phyloP scores from a whole-genome alignment of 2,113 vertebrate genomes.

The Pan troglodytes region DNA sequence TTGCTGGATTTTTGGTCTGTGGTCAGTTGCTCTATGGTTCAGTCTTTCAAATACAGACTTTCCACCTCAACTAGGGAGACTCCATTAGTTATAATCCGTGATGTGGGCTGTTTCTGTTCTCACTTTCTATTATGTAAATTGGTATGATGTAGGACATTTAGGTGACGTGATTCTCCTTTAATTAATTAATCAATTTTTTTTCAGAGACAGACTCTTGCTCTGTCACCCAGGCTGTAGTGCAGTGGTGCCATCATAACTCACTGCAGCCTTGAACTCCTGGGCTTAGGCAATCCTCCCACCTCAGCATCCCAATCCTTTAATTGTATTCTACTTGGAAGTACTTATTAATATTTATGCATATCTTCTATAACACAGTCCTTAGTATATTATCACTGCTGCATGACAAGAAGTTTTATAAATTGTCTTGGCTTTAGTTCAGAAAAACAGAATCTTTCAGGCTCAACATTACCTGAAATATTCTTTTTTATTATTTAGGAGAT shows the following conservation, averaged over 20 bases:
- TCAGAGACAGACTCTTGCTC: background rate
- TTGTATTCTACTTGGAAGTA: background rate
- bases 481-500: background rate
- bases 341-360: background rate
- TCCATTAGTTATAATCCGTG: background rate
- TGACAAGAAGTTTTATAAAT: slow-evolving; percentile 3
- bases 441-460: background rate
- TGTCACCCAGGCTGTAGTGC: background rate
- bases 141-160: background rate
- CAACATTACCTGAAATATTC: background rate
- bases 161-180: background rate
- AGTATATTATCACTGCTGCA: background rate
- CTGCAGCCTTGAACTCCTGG: background rate
- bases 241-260: background rate
- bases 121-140: background rate
- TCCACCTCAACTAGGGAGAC: background rate
- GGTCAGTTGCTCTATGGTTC: background rate
- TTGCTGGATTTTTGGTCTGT: background rate
- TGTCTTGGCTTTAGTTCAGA: background rate
- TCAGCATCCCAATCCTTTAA: background rate
- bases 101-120: background rate
- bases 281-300: background rate
- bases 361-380: background rate
- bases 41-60: background rate
- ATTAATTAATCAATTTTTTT: background rate